Percentiles rank a stretch among this genome's conserved stretches.
phyloP scores from a whole-genome alignment of 2,113 vertebrate species.

The Fulmarus glacialis region DNA sequence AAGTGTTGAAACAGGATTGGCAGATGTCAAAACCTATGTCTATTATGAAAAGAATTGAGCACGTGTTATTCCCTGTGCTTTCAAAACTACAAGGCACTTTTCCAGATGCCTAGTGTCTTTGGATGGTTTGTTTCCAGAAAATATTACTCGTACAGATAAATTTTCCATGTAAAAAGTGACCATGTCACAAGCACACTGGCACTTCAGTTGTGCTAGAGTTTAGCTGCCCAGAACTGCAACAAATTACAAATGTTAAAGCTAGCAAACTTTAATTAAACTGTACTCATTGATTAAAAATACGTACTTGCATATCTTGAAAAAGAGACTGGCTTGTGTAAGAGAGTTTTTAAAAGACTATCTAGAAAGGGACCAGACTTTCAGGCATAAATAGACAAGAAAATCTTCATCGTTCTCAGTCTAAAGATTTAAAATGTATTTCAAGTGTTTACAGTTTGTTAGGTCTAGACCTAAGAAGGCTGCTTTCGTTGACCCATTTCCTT shows the following conservation, averaged over 20 bases:
- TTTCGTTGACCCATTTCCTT: neutral
- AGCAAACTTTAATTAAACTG: neutral
- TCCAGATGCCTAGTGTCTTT: neutral
- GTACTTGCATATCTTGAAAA: neutral
- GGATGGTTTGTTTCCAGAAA: neutral
- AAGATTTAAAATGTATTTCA: neutral
- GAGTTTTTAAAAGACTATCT: neutral
- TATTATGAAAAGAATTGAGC: neutral
- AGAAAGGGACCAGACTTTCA: neutral
- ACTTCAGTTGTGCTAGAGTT: neutral
- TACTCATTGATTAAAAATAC: neutral
- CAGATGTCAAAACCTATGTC: neutral
- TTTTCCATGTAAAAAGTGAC: neutral
- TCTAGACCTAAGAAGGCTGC: neutral
- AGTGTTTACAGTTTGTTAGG: neutral
- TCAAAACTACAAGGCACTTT: neutral
- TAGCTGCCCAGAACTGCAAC: neutral
- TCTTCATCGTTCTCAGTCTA: neutral
- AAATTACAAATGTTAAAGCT: neutral
- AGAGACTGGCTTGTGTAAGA: neutral
- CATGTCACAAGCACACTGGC: neutral
- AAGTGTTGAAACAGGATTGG: neutral
- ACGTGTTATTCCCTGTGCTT: neutral
- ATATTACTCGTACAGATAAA: neutral
- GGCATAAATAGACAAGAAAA: neutral